Evolutionary conservation across 2,888 invertebrate species (phyloP).

Genomic region (Platycheirus rosarum): DNA sequence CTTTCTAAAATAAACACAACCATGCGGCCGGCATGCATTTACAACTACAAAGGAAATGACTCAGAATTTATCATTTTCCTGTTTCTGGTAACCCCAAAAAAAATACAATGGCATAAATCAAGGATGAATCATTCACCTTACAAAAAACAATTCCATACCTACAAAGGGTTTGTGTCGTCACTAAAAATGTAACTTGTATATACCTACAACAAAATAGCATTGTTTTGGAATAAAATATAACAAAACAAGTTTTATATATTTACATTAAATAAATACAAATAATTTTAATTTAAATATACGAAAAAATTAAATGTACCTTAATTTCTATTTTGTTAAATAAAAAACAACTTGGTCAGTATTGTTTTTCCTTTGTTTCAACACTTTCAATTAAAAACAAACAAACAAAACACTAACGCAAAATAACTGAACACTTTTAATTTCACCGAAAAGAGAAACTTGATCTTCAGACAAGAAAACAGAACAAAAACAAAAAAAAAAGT

Average conservation of each 20-base stretch:
- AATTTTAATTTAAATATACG: conserved; percentile 4
- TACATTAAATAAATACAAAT: not conserved
- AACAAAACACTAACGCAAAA: conserved; percentile 12
- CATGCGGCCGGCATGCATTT: not conserved
- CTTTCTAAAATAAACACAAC: not conserved
- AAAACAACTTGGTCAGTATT: too few relatives aligned
- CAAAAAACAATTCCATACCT: not conserved
- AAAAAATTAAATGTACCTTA: conserved; percentile 19
- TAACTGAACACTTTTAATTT: conserved; percentile 57
- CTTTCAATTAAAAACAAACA: conserved; percentile 11
- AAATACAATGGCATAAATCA: not conserved
- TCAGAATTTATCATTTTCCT: not conserved
- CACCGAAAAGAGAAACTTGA: conserved; percentile 63
- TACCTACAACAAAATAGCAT: too few relatives aligned
- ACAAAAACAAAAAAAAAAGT: conserved; percentile 10
- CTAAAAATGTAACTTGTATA: not conserved
- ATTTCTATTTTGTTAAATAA: not conserved
- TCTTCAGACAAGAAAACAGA: conserved; percentile 34
- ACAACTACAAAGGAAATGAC: not conserved
- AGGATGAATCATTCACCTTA: conserved; percentile 4
- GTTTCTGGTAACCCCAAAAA: not conserved
- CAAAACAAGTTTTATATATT: not conserved
- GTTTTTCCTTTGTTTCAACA: not conserved
- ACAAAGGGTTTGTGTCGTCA: conserved; percentile 9
- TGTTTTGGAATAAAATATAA: too few relatives aligned